Evolutionary conservation across 1,140 invertebrate genomes (phyloP).

Genomic region (Euwallacea similis): DNA sequence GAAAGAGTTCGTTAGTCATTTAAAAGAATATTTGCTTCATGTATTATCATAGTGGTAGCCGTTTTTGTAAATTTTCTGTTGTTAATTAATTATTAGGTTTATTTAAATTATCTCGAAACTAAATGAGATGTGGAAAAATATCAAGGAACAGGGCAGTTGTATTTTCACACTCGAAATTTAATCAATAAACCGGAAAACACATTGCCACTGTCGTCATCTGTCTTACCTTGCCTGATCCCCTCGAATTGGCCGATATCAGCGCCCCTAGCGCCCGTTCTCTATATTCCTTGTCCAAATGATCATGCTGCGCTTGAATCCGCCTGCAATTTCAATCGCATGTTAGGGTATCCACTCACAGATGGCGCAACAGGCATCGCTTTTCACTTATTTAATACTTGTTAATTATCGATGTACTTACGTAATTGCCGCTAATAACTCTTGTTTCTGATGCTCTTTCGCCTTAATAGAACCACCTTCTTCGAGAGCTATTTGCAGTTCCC

Average conservation of each 20-base stretch:
- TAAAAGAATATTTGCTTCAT: too few relatives aligned
- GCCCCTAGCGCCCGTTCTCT: constrained; percentile 68
- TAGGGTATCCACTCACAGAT: constrained; percentile 8
- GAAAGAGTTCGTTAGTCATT: background rate
- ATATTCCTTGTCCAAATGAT: constrained; percentile 73
- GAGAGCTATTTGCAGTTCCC: constrained; percentile 65
- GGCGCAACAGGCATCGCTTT: background rate
- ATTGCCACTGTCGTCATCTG: too few relatives aligned
- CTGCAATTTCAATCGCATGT: constrained; percentile 55
- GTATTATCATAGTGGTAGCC: too few relatives aligned
- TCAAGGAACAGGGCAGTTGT: too few relatives aligned
- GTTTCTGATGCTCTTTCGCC: constrained; percentile 69
- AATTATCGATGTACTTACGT: constrained; percentile 59
- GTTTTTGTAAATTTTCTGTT: too few relatives aligned
- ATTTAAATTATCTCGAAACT: too few relatives aligned
- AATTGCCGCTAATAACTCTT: constrained; percentile 67
- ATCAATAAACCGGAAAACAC: too few relatives aligned
- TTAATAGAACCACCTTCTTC: constrained; percentile 67
- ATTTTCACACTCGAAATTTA: too few relatives aligned
- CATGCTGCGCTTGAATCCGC: constrained; percentile 71
- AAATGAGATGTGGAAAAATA: too few relatives aligned
- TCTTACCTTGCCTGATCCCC: constrained; percentile 69
- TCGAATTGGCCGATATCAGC: constrained; percentile 63
- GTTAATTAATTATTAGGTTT: too few relatives aligned
- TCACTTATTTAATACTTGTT: background rate